phyloP scores from a whole-genome alignment of 2,113 vertebrate species.

The Montifringilla adamsi region DNA sequence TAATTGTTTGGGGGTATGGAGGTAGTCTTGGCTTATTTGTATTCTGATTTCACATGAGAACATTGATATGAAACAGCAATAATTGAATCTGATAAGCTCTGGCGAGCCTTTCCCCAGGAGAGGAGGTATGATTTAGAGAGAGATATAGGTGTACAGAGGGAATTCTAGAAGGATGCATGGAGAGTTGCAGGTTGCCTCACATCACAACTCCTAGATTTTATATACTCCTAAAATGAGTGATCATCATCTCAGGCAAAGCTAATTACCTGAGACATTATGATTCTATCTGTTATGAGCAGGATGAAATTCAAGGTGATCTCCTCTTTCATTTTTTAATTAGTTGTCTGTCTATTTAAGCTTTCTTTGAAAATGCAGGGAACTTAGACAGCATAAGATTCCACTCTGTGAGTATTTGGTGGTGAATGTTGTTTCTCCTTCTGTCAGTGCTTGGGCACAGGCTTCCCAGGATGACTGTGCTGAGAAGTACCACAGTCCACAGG shows the following conservation, averaged over 20 bases:
- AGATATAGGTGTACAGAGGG: background rate
- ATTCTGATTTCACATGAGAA: slow-evolving; percentile 57
- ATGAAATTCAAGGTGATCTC: background rate
- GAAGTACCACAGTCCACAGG: background rate
- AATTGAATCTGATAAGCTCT: slow-evolving; percentile 47
- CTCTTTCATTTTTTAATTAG: background rate
- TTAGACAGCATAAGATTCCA: slow-evolving; percentile 1
- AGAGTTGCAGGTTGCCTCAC: slow-evolving; percentile 17
- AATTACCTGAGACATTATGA: slow-evolving; percentile 34
- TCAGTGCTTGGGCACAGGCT: background rate
- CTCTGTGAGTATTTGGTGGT: background rate
- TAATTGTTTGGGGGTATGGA: slow-evolving; percentile 25
- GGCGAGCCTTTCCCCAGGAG: slow-evolving; percentile 8
- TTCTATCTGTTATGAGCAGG: slow-evolving; percentile 18
- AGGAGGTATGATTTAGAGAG: background rate
- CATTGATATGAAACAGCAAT: slow-evolving; percentile 48
- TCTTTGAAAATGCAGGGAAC: slow-evolving; percentile 35
- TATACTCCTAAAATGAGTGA: background rate
- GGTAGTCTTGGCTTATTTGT: slow-evolving; percentile 41
- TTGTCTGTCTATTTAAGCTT: background rate
- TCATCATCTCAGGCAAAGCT: slow-evolving; percentile 18
- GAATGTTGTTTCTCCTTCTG: background rate
- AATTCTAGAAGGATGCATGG: background rate
- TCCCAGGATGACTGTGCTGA: background rate
- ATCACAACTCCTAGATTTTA: background rate